Evolutionary conservation across 2,888 invertebrate species (phyloP), one percentile per base, ranked within the genome.

Genomic region (Cephalotes varians): DNA sequence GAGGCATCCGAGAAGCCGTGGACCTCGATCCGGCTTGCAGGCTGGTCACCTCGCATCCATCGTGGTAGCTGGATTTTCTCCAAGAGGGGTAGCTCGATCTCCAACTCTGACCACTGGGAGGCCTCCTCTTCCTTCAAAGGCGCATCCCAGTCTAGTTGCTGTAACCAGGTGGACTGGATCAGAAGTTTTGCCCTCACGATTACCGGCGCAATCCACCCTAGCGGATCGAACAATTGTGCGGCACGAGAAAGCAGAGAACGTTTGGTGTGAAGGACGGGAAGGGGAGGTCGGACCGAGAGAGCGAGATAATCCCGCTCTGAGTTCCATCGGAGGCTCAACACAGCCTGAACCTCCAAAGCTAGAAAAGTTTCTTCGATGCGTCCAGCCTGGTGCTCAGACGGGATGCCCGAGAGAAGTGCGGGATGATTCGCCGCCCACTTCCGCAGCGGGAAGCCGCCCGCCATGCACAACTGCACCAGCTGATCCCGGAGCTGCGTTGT

Each of bases 181-280:
- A 1, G 0, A 0, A 64, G 25, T 12, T 64, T 64, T 0, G 64
- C 40, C 0, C 21, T 1, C 0, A 44, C 15, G 9, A 44, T 10
- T 0, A 40, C 15, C 0, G 65, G 44, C 0, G 44, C 28, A 0
- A 65, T 1, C 44, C 65, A 65, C 0, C 44, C 65, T 0, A 65
- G 10, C 0, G 65, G 44, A 0, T 47, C 44, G 10, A 65, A 65
- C 0, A 65, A 25, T 0, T 9, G 25, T 0, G 64, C 40, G 0
- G 44, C 44, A 1, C 9, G 7, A 0, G 64, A 65, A 1, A 65
- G 9, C 15, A 65, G 7, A 1, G 40, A 15, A 0, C 40, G 0
- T 6, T 40, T 65, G 0, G 64, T 25, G n/a, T n/a, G n/a, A n/a
- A 1, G 10, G 44, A 1, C 3, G 12, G 44, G 12, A 2, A 25